These are phyloP conservation scores for Cladopsammia gracilis DNA, from an alignment of 64 coral and sea anemone genomes.

Conservation along the genomic window DNA sequence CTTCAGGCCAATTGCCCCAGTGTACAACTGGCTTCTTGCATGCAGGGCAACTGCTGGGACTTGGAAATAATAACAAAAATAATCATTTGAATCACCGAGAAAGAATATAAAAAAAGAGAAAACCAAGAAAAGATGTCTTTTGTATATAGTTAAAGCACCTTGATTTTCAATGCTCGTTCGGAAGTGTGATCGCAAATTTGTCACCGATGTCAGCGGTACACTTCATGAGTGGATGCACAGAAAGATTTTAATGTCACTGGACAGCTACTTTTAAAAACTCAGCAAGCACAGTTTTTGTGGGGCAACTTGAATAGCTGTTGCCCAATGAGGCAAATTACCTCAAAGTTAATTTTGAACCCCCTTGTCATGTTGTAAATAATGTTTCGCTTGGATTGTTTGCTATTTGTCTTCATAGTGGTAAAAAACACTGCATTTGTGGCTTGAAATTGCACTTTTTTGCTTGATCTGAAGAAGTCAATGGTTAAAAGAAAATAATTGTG, in stretches of 20 bases:
- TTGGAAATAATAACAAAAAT: background rate
- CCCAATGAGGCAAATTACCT: no score
- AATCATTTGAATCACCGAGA: conserved; percentile 31
- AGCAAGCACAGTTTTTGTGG: no score
- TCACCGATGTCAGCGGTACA: conserved; percentile 43
- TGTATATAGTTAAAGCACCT: conserved; percentile 1
- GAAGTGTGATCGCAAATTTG: background rate
- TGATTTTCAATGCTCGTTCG: background rate
- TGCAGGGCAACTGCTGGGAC: conserved; percentile 11
- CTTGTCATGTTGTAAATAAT: no score
- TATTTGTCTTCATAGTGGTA: no score
- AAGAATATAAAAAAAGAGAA: conserved; percentile 53
- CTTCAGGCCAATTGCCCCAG: background rate
- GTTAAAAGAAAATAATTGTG: no score
- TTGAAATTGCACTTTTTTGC: no score
- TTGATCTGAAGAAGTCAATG: no score
- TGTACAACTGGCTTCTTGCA: background rate
- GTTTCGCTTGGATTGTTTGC: no score
- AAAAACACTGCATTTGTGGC: no score
- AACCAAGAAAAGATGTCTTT: conserved; percentile 34
- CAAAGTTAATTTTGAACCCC: no score
- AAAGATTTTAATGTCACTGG: conserved; percentile 4
- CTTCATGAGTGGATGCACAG: conserved; percentile 37
- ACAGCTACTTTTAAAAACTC: no score
- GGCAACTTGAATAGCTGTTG: no score